These are phyloP conservation scores for Chrysolina oricalcia DNA, from an alignment of 2,888 invertebrate species.

Conservation along the genomic window DNA sequence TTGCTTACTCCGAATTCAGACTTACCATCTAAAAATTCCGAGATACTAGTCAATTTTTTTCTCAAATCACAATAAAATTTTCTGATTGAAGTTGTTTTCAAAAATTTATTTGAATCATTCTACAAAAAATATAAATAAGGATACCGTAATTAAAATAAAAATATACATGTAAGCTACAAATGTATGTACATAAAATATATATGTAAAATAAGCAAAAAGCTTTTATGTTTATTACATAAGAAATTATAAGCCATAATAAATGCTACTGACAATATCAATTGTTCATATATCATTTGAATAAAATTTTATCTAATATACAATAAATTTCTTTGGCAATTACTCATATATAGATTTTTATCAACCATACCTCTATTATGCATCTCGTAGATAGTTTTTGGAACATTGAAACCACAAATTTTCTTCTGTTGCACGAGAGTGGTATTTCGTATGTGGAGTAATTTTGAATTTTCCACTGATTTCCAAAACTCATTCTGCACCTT, in stretches of 20 bases:
- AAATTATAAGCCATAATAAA: constrained; percentile 46
- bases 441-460: constrained; percentile 14
- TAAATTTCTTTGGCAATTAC: constrained; percentile 57
- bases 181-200: constrained; percentile 59
- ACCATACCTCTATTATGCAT: constrained; percentile 6
- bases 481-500: constrained; percentile 56
- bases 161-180: constrained; percentile 58
- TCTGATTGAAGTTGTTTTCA: background rate
- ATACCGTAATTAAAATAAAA: constrained; percentile 60
- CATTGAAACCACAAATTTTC: constrained; percentile 3
- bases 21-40: too few species aligned
- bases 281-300: constrained; percentile 31
- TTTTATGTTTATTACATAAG: constrained; percentile 44
- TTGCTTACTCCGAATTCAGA: too few species aligned
- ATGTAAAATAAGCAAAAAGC: constrained; percentile 54
- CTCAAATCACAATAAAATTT: background rate
- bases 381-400: background rate
- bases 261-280: constrained; percentile 50
- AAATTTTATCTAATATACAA: constrained; percentile 47
- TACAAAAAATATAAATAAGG: constrained; percentile 47
- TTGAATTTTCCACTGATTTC: constrained; percentile 19
- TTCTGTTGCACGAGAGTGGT: constrained; percentile 36
- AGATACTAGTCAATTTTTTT: too few species aligned
- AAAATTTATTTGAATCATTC: constrained; percentile 38
- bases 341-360: constrained; percentile 29